phyloP scores from a whole-genome alignment of 2,797 vertebrate genomes.

The Vultur gryphus region DNA sequence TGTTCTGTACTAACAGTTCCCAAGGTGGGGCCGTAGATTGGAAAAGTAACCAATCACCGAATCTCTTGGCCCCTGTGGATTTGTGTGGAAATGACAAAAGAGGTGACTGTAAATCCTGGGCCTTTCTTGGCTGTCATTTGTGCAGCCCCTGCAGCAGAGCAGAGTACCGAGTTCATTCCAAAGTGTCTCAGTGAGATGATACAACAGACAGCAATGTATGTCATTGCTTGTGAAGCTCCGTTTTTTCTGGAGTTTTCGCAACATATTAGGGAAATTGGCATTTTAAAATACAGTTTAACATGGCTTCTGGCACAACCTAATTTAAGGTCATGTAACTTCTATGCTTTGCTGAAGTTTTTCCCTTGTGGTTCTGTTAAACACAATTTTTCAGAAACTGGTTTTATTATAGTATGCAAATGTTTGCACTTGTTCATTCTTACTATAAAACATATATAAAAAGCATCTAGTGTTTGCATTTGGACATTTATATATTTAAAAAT shows the following conservation, averaged over 20 bases:
- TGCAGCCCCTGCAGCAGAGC: not conserved
- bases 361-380: not conserved
- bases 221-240: not conserved
- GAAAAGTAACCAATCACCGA: not conserved
- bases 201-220: too few species aligned
- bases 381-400: not conserved
- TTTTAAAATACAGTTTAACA: not conserved
- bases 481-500: rapidly evolving
- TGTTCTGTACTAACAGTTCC: not conserved
- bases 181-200: not conserved
- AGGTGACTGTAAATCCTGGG: not conserved
- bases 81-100: not conserved
- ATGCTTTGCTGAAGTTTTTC: not conserved
- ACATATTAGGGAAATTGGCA: not conserved
- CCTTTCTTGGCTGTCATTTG: not conserved
- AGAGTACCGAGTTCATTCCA: not conserved
- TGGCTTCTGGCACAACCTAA: not conserved
- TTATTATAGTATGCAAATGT: not conserved
- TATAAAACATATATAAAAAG: not conserved
- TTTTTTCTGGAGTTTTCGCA: not conserved
- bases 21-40: not conserved
- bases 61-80: not conserved
- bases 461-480: not conserved
- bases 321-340: not conserved
- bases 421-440: not conserved